phyloP scores from a whole-genome alignment of 1,140 invertebrate genomes.

The Diorhabda elongata region DNA sequence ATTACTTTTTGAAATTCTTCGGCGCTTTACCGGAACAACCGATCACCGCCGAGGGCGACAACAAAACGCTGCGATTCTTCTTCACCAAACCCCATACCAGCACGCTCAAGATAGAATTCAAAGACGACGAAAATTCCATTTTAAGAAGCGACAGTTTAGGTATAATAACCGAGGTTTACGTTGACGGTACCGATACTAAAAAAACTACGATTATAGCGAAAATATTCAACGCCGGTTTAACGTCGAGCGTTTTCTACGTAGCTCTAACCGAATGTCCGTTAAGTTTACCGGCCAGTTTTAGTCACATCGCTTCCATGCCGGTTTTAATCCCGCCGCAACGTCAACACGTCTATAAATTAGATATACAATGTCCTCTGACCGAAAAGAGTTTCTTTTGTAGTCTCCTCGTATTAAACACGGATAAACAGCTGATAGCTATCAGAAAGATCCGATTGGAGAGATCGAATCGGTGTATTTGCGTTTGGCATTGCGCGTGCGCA shows the following conservation, averaged over 20 bases:
- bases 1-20: conserved; percentile 52
- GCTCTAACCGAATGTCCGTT: conserved; percentile 47
- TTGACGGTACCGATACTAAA: conserved; percentile 44
- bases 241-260: conserved; percentile 43
- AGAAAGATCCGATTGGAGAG: conserved; percentile 46
- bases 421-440: conserved; percentile 46
- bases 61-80: conserved; percentile 30
- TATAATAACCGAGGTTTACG: conserved; percentile 48
- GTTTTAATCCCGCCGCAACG: conserved; percentile 47
- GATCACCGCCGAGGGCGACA: conserved; percentile 34
- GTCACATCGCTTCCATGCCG: conserved; percentile 41
- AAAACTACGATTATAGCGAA: conserved; percentile 46
- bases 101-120: conserved; percentile 48
- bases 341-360: conserved; percentile 46
- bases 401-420: conserved; percentile 46
- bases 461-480: conserved; percentile 49
- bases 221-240: conserved; percentile 48
- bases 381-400: conserved; percentile 47
- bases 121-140: conserved; percentile 48
- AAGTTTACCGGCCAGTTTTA: conserved; percentile 45
- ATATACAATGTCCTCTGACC: conserved; percentile 42
- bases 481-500: conserved; percentile 49
- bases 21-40: conserved; percentile 46
- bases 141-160: conserved; percentile 43
- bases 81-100: conserved; percentile 41